phyloP scores from a whole-genome alignment of 2,797 vertebrate species.

The Melanotaenia nigrans region DNA sequence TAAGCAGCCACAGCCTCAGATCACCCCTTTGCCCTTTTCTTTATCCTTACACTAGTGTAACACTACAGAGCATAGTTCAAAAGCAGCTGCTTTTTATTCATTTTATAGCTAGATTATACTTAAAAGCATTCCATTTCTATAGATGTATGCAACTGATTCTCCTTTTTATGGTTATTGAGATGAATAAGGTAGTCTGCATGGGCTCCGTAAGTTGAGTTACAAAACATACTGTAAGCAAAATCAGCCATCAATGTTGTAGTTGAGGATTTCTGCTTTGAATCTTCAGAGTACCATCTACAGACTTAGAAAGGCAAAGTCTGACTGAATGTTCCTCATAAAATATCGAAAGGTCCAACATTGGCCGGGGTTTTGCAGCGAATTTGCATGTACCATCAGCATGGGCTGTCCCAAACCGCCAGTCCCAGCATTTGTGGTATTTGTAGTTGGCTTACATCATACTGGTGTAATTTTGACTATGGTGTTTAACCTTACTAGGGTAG shows the following conservation, averaged over 20 bases:
- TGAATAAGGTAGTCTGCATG: background rate
- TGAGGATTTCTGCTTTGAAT: background rate
- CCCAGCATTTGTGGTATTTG: too few species aligned
- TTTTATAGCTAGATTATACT: background rate
- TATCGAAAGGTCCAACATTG: too few species aligned
- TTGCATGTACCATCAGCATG: too few species aligned
- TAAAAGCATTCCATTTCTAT: background rate
- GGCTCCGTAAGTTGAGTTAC: background rate
- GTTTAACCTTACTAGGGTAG: too few species aligned
- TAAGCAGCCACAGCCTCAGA: constrained; percentile 10
- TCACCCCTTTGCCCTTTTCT: constrained; percentile 8
- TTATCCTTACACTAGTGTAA: background rate
- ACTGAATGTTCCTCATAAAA: background rate
- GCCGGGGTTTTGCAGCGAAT: too few species aligned
- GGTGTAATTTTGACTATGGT: too few species aligned
- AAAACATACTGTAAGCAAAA: background rate
- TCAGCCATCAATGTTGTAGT: background rate
- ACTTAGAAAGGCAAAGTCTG: background rate
- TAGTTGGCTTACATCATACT: too few species aligned
- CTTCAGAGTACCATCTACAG: background rate
- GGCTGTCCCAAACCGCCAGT: too few species aligned
- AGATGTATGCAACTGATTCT: background rate
- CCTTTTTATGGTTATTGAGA: background rate
- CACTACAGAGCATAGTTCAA: constrained; percentile 4
- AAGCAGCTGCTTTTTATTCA: background rate